Evolutionary conservation across 2,888 invertebrate genomes (phyloP), one percentile per base, ranked within the genome.

Genomic region (Lutraria lutraria): DNA sequence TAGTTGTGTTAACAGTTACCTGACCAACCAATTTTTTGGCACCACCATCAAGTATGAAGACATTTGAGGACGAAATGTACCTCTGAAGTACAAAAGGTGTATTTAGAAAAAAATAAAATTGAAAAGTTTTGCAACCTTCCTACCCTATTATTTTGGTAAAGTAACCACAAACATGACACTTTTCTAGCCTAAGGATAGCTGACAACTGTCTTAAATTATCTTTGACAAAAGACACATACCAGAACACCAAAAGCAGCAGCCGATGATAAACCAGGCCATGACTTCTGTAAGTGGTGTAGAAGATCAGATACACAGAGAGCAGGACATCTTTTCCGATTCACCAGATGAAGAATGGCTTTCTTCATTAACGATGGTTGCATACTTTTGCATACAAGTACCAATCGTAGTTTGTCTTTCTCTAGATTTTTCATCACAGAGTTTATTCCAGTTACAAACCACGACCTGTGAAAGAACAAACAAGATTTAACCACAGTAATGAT

Each of bases 281-380:
- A 86, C 52, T 83, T 68, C 63, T 90, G 72, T 54, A 90, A 63
- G 12, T 82, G 52, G 10, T 25, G 8, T 31, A 90, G 72, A 21
- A 93, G 86, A 63, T 91, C 86, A 19, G 88, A 60, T 25, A 93
- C 34, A 87, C 92, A 89, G 52, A 91, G 88, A 54, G 92, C 92
- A 12, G 92, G 91, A 68, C 93, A 93, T 10, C 83, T 76, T n/a
- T 90, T 83, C n/a, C 76, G 86, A 25, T 87, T 88, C n/a, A 89
- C 88, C 88, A 94, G 72, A 15, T 92, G 90, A 15, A 94, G 89
- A 25, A 94, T 83, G 72, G 91, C 90, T 72, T 92, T 86, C 16
- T 87, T 91, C 31, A 93, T 81, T 21, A 91, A 31, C 2, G 90
- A 79, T 31, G 93, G 93, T 68, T 89, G 79, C 8, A 92, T 88